phyloP scores from a whole-genome alignment of 2,888 invertebrate genomes.

The Acanthosepion esculentum region DNA sequence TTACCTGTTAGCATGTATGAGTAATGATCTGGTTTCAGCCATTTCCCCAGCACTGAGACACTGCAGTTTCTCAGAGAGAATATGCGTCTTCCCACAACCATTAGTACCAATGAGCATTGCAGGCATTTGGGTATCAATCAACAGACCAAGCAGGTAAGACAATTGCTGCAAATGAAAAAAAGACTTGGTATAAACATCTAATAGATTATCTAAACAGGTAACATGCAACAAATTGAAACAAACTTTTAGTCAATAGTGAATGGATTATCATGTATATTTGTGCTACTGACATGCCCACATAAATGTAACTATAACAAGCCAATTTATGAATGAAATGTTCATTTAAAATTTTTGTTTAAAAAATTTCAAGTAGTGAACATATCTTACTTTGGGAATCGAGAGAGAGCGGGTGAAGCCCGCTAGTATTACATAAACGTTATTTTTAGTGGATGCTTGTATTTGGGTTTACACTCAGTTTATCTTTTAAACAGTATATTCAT shows the following conservation, averaged over 20 bases:
- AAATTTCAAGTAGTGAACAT: no score
- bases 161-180: slow-evolving; percentile 53
- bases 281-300: no score
- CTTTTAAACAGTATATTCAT: no score
- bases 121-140: slow-evolving; percentile 72
- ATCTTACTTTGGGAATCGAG: no score
- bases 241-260: neutral
- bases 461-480: no score
- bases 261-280: no score
- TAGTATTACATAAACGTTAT: no score
- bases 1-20: slow-evolving; percentile 72
- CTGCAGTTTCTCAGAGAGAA: slow-evolving; percentile 72
- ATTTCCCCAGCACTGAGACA: slow-evolving; percentile 75
- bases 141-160: slow-evolving; percentile 69
- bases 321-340: no score
- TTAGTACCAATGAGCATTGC: slow-evolving; percentile 73
- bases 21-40: slow-evolving; percentile 72
- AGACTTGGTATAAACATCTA: neutral
- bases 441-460: no score
- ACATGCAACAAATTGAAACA: neutral
- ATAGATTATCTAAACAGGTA: neutral
- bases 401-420: no score
- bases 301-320: no score
- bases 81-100: slow-evolving; percentile 74
- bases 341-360: no score